phyloP scores from a whole-genome alignment of 2,113 vertebrate species.

The Corythaeola cristata region DNA sequence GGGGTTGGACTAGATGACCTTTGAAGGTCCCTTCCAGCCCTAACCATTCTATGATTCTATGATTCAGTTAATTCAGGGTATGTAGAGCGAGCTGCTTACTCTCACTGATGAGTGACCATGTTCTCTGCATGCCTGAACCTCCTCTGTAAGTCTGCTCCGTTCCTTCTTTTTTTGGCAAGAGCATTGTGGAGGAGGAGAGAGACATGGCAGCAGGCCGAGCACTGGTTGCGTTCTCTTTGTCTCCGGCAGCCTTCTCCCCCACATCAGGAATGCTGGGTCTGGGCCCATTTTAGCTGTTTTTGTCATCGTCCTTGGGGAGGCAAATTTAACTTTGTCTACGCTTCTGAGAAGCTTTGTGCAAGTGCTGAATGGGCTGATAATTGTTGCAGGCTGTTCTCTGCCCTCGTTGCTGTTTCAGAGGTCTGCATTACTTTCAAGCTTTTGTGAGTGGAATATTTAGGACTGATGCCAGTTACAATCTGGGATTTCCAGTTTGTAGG shows the following conservation, averaged over 20 bases:
- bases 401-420: not conserved
- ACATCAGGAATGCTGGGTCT: not conserved
- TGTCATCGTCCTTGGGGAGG: not conserved
- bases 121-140: not conserved
- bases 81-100: not conserved
- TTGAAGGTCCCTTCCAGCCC: no score
- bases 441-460: not conserved
- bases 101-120: not conserved
- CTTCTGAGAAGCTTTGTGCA: not conserved
- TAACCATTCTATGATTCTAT: no score
- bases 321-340: not conserved
- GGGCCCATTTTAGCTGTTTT: not conserved
- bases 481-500: not conserved
- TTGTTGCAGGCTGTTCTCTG: conserved; percentile 1
- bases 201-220: not conserved
- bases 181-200: not conserved
- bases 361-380: not conserved
- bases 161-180: not conserved
- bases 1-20: no score
- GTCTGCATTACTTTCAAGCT: not conserved
- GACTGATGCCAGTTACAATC: not conserved
- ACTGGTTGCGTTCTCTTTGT: not conserved
- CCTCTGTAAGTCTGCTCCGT: not conserved
- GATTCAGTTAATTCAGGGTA: not conserved
- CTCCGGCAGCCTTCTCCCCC: not conserved